Evolutionary conservation across 2,113 vertebrate genomes (phyloP), one percentile per base, ranked within the genome.

Genomic region (Hiodon tergisus): DNA sequence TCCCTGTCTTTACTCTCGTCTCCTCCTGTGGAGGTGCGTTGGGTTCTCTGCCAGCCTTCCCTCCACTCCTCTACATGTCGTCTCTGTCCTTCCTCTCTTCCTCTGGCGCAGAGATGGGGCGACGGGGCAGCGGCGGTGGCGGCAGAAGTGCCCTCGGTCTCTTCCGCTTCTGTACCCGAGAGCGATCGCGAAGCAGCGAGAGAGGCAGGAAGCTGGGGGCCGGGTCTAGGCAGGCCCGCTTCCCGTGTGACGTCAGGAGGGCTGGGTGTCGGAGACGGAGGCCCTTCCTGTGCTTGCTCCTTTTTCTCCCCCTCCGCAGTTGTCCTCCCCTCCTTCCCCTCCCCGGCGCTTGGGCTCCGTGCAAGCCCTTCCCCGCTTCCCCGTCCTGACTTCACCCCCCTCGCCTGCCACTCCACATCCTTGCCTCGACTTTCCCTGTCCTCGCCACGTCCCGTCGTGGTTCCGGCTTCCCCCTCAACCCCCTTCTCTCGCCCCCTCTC

Each of bases 161-260:
- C 86, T 90, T 85, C 84, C 81, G 87, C 86, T 80, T 58, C 75
- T 69, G 76, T 47, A 13, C 48, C 65, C 11, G 61, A 80, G 62
- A 70, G 72, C 17, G 76, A 78, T 81, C 79, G 79, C 69, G 79
- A 82, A 66, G 69, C 69, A 16, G 65, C 79, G 58, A 81, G 78
- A 85, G 87, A 85, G 88, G 85, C 86, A 91, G 91, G 91, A 92
- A 92, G 87, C 61, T 86, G 86, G 80, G 84, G 83, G 87, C 79
- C 81, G 80, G 81, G 84, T 87, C 85, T 87, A 75, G 85, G 80
- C 82, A 83, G 11, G 46, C 67, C 11, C 47, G 83, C 86, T 89
- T 92, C 91, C 90, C 81, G 83, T 31, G 48, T 88, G 88, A 89
- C 86, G 86, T 89, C 81, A 83, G 80, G 72, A 0, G 54, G 52